These are phyloP conservation scores for Pseudopodoces humilis DNA, from an alignment of 2,113 vertebrate genomes.

Conservation along the genomic window DNA sequence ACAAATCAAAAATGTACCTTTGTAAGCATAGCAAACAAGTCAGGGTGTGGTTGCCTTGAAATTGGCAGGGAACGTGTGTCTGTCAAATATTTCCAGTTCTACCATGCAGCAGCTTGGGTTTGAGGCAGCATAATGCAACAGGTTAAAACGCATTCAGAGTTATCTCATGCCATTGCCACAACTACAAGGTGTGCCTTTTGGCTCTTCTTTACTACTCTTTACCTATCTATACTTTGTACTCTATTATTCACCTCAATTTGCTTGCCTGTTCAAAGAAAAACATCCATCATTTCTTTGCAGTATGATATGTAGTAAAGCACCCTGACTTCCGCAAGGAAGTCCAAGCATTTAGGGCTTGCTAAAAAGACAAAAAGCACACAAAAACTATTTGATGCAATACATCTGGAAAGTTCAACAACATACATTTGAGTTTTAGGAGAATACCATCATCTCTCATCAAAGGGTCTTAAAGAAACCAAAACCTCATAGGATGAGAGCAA, in stretches of 20 bases:
- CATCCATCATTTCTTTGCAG: not conserved
- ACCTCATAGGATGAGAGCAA: accelerated
- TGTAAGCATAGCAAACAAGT: not conserved
- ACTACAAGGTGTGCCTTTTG: conserved; percentile 32
- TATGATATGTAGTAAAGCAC: not conserved
- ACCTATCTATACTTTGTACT: not conserved
- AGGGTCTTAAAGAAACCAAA: not conserved
- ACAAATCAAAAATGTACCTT: not conserved
- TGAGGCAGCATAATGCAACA: conserved; percentile 4
- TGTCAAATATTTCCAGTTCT: conserved; percentile 60
- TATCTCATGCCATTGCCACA: conserved; percentile 6
- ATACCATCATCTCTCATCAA: not conserved
- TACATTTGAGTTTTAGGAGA: not conserved
- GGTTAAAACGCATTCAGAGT: conserved; percentile 39
- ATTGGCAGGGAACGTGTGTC: not conserved
- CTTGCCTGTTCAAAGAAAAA: not conserved
- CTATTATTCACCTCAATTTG: not conserved
- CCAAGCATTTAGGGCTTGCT: not conserved
- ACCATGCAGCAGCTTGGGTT: not conserved
- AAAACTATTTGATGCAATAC: not conserved
- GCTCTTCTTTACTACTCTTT: not conserved
- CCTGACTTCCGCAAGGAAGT: not conserved
- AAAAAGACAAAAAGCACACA: not conserved
- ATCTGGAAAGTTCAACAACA: not conserved
- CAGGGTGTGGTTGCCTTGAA: not conserved